These are phyloP conservation scores for Rhynchonema sp. DNA, from an alignment of 2,888 invertebrate species.

Conservation along the genomic window DNA sequence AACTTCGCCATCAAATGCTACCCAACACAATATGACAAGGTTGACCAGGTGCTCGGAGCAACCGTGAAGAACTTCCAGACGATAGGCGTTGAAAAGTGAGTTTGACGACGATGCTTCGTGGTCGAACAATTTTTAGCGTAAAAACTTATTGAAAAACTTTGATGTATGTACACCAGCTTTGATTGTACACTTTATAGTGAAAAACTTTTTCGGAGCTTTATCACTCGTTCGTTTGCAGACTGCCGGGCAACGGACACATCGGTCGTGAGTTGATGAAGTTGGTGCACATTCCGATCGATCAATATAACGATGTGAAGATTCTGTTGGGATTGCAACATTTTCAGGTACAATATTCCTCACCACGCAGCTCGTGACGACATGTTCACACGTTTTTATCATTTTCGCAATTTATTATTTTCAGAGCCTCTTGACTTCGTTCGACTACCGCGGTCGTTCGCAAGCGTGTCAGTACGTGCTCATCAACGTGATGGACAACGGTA, in stretches of 20 bases:
- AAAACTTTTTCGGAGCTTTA: no score
- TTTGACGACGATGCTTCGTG: neutral
- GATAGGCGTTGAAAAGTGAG: conserved; percentile 47
- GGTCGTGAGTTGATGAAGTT: conserved; percentile 80
- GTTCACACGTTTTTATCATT: no score
- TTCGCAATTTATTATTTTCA: no score
- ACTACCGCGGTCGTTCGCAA: conserved; percentile 58
- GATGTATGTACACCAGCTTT: no score
- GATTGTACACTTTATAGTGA: no score
- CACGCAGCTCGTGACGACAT: no score
- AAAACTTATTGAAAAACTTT: neutral
- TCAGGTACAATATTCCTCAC: neutral
- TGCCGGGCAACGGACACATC: conserved; percentile 58
- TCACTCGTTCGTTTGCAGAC: no score
- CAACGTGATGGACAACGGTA: conserved; percentile 66
- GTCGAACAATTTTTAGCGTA: neutral
- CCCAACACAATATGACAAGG: conserved; percentile 76
- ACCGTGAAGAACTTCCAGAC: conserved; percentile 75
- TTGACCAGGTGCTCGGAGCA: conserved; percentile 76
- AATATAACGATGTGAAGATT: conserved; percentile 72
- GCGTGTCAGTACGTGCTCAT: conserved; percentile 67
- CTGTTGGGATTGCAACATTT: conserved; percentile 33
- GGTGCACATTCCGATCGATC: conserved; percentile 78
- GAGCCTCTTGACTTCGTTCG: conserved; percentile 63
- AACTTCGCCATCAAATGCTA: conserved; percentile 90